Evolutionary conservation across 2,888 invertebrate genomes (phyloP), one percentile per base, ranked within the genome.

Genomic region (Malachius bipustulatus): DNA sequence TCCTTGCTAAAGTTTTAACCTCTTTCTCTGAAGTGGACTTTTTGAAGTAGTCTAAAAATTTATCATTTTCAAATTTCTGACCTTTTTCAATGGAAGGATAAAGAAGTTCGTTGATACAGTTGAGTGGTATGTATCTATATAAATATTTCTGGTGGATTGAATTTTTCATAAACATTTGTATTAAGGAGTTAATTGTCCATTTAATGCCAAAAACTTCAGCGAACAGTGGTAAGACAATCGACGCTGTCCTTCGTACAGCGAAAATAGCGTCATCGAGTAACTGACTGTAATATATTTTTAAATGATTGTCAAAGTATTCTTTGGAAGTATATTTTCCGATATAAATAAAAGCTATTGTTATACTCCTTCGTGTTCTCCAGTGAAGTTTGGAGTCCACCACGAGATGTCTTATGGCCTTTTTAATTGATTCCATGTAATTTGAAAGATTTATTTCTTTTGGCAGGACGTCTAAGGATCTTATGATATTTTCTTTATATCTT

Each of bases 361-460:
- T 40, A 32, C 55, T 54, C 35, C 60, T 48, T 14, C 60, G 46
- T 2, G 55, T 56, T 28, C 62, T 45, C 62, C 62, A 62, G 16
- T 56, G 52, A 1, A 54, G 47, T 14, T 50, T 47, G 0, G 58
- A 55, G 13, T 51, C 49, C 2, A 48, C 45, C 16, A 61, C 44
- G 3, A 62, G 40, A 26, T 55, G 50, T 14, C 50, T 43, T 32
- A 61, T 44, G 10, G 57, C 52, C 16, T 49, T 51, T 26, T 50
- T 48, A 9, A 62, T 50, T 0, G 50, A 50, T 13, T 42, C 42
- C 3, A 55, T 36, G 2, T 47, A 47, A 30, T 47, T 36, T 1
- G 49, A 50, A 1, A 56, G 46, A 32, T 54, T 55, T 12, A 60
- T 45, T 16, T 53, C 50, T 2, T 47, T 35, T 1, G 57, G 54